phyloP scores from a whole-genome alignment of 2,888 invertebrate species.

The Nomada ruficornis region DNA sequence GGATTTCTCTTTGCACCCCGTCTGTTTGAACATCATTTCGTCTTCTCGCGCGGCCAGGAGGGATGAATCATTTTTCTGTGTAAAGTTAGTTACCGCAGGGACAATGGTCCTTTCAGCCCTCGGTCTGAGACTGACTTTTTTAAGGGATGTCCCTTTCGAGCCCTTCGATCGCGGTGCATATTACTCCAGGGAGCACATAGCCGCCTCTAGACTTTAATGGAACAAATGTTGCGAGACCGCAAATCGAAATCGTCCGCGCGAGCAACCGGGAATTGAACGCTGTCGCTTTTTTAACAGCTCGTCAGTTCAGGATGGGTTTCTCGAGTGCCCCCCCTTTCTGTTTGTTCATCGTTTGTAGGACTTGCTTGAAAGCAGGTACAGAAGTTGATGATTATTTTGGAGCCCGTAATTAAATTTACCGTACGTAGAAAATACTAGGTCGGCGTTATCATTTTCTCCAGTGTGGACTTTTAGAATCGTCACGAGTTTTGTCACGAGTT shows the following conservation, averaged over 20 bases:
- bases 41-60: slow-evolving; percentile 13
- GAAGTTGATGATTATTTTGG: not conserved
- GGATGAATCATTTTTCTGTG: slow-evolving; percentile 60
- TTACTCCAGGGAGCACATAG: slow-evolving; percentile 70
- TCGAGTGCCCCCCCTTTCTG: slow-evolving; percentile 7
- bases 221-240: slow-evolving; percentile 77
- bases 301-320: slow-evolving; percentile 6
- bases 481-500: not conserved
- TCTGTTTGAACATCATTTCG: slow-evolving; percentile 15
- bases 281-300: slow-evolving; percentile 6
- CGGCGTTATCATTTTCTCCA: no score
- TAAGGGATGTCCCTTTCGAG: slow-evolving; percentile 68
- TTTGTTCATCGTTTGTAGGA: not conserved
- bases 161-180: slow-evolving; percentile 60
- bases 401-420: not conserved
- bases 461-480: no score
- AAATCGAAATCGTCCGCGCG: slow-evolving; percentile 46
- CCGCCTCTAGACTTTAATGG: slow-evolving; percentile 77
- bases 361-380: not conserved
- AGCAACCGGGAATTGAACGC: slow-evolving; percentile 29
- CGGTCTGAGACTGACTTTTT: slow-evolving; percentile 70
- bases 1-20: not conserved
- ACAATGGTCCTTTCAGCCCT: slow-evolving; percentile 53
- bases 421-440: no score
- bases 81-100: slow-evolving; percentile 40